phyloP scores from a whole-genome alignment of 2,113 vertebrate genomes.

The Ameiurus melas region DNA sequence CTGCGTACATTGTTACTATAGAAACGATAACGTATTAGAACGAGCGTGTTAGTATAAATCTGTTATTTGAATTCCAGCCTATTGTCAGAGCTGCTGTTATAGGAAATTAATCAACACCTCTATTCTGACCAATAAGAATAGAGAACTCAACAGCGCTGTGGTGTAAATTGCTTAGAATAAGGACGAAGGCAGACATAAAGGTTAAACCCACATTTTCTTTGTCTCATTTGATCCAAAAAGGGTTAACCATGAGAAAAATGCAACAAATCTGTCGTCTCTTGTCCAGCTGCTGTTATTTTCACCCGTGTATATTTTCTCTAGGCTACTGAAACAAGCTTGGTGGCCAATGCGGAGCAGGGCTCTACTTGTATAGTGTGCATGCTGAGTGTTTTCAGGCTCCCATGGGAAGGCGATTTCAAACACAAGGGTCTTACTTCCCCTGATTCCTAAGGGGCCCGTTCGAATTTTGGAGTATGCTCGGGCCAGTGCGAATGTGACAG shows the following conservation, averaged over 20 bases:
- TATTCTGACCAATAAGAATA: not conserved
- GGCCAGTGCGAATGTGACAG: conserved; percentile 36
- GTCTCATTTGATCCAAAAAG: not conserved
- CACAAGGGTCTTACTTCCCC: conserved; percentile 32
- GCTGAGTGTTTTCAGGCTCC: conserved; percentile 22
- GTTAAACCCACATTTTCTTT: not conserved
- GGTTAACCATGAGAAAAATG: conserved; percentile 37
- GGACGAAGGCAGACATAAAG: not conserved
- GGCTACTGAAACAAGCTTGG: not conserved
- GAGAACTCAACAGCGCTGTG: not conserved
- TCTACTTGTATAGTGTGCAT: not conserved
- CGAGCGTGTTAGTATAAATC: not conserved
- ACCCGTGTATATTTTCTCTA: conserved; percentile 34
- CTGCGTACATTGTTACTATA: not conserved
- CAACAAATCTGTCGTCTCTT: conserved; percentile 22
- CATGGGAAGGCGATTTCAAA: not conserved
- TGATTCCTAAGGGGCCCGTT: conserved; percentile 37
- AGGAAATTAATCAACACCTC: not conserved
- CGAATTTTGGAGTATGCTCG: conserved; percentile 51
- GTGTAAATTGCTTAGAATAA: not conserved
- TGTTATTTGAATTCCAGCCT: not conserved
- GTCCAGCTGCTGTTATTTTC: conserved; percentile 37
- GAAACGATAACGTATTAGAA: not conserved
- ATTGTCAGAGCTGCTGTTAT: not conserved
- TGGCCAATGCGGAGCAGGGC: not conserved